Evolutionary conservation across 2,797 vertebrate genomes (phyloP), one percentile per base, ranked within the genome.

Genomic region (Micropoecilia bifurca): DNA sequence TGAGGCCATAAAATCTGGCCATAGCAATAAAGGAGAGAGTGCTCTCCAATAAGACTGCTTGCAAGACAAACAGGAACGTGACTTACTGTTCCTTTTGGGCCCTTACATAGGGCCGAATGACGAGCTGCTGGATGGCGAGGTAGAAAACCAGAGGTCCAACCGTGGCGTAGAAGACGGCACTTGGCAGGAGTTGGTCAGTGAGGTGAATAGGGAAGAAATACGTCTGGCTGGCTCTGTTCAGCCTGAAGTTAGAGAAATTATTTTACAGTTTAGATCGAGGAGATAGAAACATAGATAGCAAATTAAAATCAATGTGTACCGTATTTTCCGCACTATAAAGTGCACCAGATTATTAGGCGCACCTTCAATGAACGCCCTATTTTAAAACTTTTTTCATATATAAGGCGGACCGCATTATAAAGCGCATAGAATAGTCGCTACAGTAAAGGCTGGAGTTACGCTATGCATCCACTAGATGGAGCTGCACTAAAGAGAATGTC

Each of bases 181-280:
- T 99, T 76, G 99, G 99, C 74, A 99, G 96, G 45, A 99, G 97
- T 93, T 99, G 98, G 89, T 99, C 98, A 30, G 99, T 99, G 93
- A 99, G 89, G 88, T 99, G 98, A 79, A 99, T 95, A 0, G 99
- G 98, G 93, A 99, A 99, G 95, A 99, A 97, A 94, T 99, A 99
- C 0, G 98, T 99, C 96, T 99, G 99, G 88, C 98, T 99, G 87
- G 99, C 99, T 91, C 98, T 93, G 93, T 99, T 99, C 76, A 99
- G 93, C 90, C 99, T 99, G 91, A 39, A 85, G 86, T 61, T 53
- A 76, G 53, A 80, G 63, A 89, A 68, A 43, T 20, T 41, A 22
- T 16, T 45, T 66, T 25, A 53, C 22, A 68, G 83, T 78, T 87
- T 71, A 76, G 36, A 50, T 53, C 25, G 3, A 30, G 22, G 72